Evolutionary conservation across 2,888 invertebrate genomes (phyloP), one percentile per base, ranked within the genome.

Genomic region (Gasteruption jaculator): DNA sequence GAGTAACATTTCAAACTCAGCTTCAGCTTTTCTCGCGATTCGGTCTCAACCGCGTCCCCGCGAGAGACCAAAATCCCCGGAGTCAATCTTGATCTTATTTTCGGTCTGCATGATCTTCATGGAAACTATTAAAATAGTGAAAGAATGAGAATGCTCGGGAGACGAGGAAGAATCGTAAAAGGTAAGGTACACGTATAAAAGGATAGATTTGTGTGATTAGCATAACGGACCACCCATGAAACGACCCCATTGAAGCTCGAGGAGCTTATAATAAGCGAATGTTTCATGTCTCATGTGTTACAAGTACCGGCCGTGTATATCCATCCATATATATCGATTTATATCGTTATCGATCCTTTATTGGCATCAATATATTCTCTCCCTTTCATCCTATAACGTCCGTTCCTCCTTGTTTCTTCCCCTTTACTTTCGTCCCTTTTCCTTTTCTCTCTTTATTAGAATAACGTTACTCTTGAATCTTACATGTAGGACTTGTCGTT

Each of bases 291-390:
- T 60, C 57, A 61, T 61, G 58, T 11, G 53, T 59, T 63, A 69
- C 68, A 69, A 62, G 68, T 57, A 58, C 61, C 62, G 63, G 54
- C 53, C 68, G 57, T 69, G 68, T 68, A 58, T n/a, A 60, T 59
- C 68, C 65, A 68, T 68, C 66, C 60, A 59, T 61, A 62, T 58
- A 64, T 66, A 61, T 64, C 65, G 68, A 69, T 69, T 70, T 68
- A 70, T 70, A 64, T 61, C 63, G 65, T 66, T 68, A 67, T 63
- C 61, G 65, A 62, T 64, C 65, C 62, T 62, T 64, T 68, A 68
- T 65, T 63, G 67, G 60, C 68, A 56, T 58, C 61, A 57, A 62
- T 65, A 56, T 57, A 62, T 60, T 59, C 57, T 57, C 57, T 49
- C 43, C 49, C 30, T 52, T 43, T 40, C 30, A 46, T 45, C 50